A percentile compares a stretch with the other conserved stretches of the same genome.
These are phyloP conservation scores for Silurus asotus DNA, from an alignment of 2,113 vertebrate genomes.

Conservation along the genomic window DNA sequence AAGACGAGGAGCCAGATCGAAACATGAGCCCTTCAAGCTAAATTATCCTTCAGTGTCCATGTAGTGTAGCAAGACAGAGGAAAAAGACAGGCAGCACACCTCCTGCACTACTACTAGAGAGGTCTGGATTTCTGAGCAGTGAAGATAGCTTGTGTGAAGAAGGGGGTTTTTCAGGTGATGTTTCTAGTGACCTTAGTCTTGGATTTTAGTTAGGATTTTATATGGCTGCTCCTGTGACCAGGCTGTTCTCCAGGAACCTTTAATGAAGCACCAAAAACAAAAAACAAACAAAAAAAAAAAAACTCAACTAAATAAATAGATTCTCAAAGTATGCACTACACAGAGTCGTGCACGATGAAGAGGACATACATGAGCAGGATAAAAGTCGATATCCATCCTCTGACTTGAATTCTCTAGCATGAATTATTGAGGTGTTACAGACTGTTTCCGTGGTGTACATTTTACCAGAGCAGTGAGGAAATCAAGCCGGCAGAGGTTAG, in stretches of 20 bases:
- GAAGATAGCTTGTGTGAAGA: background rate
- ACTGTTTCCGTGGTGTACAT: constrained; percentile 21
- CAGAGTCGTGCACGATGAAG: background rate
- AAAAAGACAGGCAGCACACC: constrained; percentile 1
- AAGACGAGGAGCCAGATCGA: constrained; percentile 5
- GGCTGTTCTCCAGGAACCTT: constrained; percentile 12
- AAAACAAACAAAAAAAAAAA: background rate
- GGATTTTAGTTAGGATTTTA: background rate
- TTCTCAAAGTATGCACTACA: background rate
- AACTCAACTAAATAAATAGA: too few relatives aligned
- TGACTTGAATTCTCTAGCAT: constrained; percentile 25
- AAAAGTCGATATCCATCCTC: constrained; percentile 36
- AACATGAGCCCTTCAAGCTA: background rate
- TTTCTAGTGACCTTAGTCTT: background rate
- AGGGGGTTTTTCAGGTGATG: background rate
- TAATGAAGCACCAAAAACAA: background rate
- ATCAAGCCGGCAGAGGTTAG: background rate
- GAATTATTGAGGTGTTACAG: constrained; percentile 42
- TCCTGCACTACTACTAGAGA: background rate
- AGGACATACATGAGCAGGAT: constrained; percentile 13
- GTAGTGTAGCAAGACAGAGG: constrained; percentile 9
- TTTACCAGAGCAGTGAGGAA: constrained; percentile 7
- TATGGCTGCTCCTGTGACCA: background rate
- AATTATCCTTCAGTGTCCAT: constrained; percentile 5
- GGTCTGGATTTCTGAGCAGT: background rate